A percentile compares a stretch with the other conserved stretches of the same genome.
Evolutionary conservation across 2,797 vertebrate species (phyloP).

Genomic region (Pseudochirops corinnae): DNA sequence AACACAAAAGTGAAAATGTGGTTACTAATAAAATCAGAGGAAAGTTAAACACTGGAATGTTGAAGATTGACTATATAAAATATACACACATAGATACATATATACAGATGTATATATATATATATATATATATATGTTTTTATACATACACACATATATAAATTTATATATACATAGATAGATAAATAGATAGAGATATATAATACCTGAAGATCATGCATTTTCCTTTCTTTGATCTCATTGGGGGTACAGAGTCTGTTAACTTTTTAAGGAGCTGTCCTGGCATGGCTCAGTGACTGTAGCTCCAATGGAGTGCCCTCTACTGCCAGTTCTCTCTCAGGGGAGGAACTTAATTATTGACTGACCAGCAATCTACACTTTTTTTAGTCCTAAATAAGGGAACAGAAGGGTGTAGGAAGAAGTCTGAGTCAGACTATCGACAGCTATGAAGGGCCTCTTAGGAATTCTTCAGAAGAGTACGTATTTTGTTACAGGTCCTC

Average conservation of each 20-base stretch:
- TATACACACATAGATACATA: neutral
- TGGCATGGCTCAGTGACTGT: neutral
- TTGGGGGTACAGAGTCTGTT: neutral
- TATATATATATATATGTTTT: neutral
- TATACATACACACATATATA: neutral
- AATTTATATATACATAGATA: neutral
- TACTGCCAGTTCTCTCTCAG: conserved; percentile 20
- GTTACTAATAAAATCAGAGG: neutral
- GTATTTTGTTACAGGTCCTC: conserved; percentile 53
- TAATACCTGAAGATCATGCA: neutral
- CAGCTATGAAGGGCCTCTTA: conserved; percentile 44
- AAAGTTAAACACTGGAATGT: neutral
- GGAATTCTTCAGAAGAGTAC: conserved; percentile 46
- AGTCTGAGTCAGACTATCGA: conserved; percentile 3
- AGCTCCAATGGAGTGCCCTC: neutral
- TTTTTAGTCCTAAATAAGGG: neutral
- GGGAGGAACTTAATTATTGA: conserved; percentile 12
- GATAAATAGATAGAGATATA: neutral
- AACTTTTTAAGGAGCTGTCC: conserved; percentile 4
- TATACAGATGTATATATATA: neutral
- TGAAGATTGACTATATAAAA: neutral
- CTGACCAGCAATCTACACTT: neutral
- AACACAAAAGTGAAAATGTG: neutral
- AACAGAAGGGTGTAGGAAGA: conserved; percentile 30
- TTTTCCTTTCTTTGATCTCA: neutral